A percentile compares a stretch with the other conserved stretches of the same genome.
These are phyloP conservation scores for Trichonephila clavata DNA, from an alignment of 1,140 invertebrate genomes.

Conservation along the genomic window DNA sequence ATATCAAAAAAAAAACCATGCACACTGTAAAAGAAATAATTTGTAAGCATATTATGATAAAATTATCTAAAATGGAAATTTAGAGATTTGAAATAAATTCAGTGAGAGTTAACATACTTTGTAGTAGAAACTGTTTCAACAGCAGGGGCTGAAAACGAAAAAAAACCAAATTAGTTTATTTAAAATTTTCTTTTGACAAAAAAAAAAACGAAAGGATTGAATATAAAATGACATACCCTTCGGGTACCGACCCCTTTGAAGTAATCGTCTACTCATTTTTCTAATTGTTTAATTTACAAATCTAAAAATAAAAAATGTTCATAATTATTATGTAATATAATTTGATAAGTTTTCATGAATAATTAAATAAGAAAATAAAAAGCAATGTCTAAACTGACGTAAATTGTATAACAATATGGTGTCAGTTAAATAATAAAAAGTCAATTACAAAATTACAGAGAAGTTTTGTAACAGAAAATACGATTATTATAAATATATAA, in stretches of 20 bases:
- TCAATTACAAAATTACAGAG: not conserved
- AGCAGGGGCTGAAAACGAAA: conserved; percentile 19
- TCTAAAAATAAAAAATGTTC: no score
- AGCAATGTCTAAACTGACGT: not conserved
- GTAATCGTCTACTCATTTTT: conserved; percentile 65
- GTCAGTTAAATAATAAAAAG: not conserved
- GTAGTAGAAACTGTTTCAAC: conserved; percentile 46
- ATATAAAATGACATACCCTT: conserved; percentile 45
- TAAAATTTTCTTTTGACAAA: not conserved
- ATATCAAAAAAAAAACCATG: no score
- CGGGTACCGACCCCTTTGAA: conserved; percentile 63
- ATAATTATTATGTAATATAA: no score
- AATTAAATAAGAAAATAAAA: not conserved
- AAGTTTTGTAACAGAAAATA: not conserved
- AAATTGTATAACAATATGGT: not conserved
- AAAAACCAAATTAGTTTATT: not conserved
- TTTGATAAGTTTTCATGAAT: not conserved
- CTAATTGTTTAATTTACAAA: conserved; percentile 12
- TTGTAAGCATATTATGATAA: no score
- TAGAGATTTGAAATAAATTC: not conserved
- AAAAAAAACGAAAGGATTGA: not conserved
- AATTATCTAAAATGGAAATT: not conserved
- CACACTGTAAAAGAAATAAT: no score
- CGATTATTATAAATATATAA: not conserved
- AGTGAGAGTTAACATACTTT: conserved; percentile 20